phyloP scores from a whole-genome alignment of 2,797 vertebrate species.

The Sebastes itinus region DNA sequence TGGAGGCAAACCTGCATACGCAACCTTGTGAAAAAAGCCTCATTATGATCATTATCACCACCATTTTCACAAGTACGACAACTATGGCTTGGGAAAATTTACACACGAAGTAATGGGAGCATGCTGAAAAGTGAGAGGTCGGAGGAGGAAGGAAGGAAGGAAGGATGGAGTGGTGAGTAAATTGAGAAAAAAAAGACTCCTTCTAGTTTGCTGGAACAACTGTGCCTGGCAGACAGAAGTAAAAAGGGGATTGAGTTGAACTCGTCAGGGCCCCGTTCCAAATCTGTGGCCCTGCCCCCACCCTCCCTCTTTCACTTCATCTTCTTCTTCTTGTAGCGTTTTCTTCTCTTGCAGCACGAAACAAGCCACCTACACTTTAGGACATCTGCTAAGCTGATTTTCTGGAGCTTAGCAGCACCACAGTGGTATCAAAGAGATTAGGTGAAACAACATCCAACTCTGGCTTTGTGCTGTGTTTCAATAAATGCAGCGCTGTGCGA shows the following conservation, averaged over 20 bases:
- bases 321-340: constrained; percentile 53
- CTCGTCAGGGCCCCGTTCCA: constrained; percentile 49
- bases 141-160: constrained; percentile 7
- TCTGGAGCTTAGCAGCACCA: constrained; percentile 81
- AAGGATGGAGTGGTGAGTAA: constrained; percentile 8
- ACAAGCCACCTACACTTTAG: constrained; percentile 83
- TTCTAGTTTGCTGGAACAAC: constrained; percentile 51
- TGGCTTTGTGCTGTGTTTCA: constrained; percentile 78
- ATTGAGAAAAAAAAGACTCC: not conserved
- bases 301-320: constrained; percentile 32
- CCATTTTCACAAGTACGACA: constrained; percentile 43
- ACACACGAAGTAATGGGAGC: not conserved
- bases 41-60: constrained; percentile 53
- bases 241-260: constrained; percentile 60
- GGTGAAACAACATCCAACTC: constrained; percentile 82
- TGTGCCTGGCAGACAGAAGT: constrained; percentile 52
- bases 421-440: constrained; percentile 83
- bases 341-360: constrained; percentile 75
- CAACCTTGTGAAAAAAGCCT: constrained; percentile 40
- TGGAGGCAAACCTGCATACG: constrained; percentile 31
- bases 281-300: constrained; percentile 58
- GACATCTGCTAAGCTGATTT: constrained; percentile 87
- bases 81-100: constrained; percentile 19
- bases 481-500: constrained; percentile 59
- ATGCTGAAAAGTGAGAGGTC: constrained; percentile 24